Evolutionary conservation across 2,113 vertebrate species (phyloP).

Genomic region (Myrmophylax atrothorax): DNA sequence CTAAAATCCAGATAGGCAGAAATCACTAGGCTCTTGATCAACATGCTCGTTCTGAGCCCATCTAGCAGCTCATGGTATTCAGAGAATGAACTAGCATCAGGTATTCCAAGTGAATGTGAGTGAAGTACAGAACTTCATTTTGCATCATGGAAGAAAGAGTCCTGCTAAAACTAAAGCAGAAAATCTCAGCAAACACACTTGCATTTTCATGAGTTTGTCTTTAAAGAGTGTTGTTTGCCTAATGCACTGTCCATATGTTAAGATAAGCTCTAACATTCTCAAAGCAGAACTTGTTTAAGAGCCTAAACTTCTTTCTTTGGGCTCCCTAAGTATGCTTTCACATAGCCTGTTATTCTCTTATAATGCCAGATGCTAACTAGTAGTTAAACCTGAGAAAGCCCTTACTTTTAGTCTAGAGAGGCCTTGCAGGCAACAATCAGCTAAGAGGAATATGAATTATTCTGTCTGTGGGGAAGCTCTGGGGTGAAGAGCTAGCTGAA

Average conservation of each 20-base stretch:
- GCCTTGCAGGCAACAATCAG: background rate
- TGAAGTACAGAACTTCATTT: background rate
- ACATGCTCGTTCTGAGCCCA: background rate
- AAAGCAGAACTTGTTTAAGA: background rate
- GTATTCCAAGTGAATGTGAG: background rate
- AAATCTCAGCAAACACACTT: background rate
- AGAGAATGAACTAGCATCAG: background rate
- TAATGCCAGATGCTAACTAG: background rate
- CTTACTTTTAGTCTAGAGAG: background rate
- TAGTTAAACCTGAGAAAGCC: background rate
- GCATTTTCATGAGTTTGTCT: constrained; percentile 9
- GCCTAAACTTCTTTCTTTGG: background rate
- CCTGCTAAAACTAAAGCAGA: background rate
- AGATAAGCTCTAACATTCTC: background rate
- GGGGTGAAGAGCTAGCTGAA: background rate
- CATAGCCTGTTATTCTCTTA: background rate
- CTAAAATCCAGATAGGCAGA: background rate
- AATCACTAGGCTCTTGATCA: background rate
- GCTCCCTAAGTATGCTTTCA: background rate
- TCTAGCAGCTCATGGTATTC: background rate
- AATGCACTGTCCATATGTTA: background rate
- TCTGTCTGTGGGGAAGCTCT: background rate
- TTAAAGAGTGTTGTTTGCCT: background rate
- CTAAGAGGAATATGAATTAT: background rate
- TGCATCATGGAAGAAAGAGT: background rate